Evolutionary conservation across 2,888 invertebrate species (phyloP).

Genomic region (Apamea monoglypha): DNA sequence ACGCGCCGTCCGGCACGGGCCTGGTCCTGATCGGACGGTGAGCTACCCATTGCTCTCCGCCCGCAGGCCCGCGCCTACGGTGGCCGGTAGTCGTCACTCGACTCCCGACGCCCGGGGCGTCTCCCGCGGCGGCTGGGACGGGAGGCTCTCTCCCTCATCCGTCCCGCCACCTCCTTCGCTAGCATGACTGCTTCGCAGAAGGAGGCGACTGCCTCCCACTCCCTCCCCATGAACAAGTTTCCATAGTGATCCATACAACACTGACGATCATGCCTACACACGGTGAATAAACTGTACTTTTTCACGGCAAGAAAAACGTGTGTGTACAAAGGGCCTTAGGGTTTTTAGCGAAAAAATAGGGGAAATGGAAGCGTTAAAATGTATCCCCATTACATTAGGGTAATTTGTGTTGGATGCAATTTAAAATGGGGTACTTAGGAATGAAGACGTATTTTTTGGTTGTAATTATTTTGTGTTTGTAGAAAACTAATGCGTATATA

Average conservation of each 20-base stretch:
- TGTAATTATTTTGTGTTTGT: constrained; percentile 17
- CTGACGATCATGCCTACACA: background rate
- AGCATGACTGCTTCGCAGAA: too few relatives aligned
- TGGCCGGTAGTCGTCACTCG: too few relatives aligned
- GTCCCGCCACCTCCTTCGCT: too few relatives aligned
- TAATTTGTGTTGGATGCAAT: constrained; percentile 54
- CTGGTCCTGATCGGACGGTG: too few relatives aligned
- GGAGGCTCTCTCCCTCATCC: too few relatives aligned
- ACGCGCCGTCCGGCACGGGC: too few relatives aligned
- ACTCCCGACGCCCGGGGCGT: too few relatives aligned
- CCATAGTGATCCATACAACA: background rate
- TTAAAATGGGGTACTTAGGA: constrained; percentile 35
- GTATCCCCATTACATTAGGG: constrained; percentile 54
- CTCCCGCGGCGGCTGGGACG: too few relatives aligned
- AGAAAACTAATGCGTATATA: background rate
- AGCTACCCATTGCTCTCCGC: too few relatives aligned
- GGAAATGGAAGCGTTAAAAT: constrained; percentile 50
- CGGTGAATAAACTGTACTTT: background rate
- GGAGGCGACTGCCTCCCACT: too few relatives aligned
- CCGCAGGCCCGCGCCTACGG: too few relatives aligned
- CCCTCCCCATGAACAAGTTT: too few relatives aligned
- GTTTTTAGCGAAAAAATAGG: constrained; percentile 43
- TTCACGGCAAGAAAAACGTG: background rate
- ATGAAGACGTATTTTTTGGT: constrained; percentile 7
- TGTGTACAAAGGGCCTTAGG: background rate